Evolutionary conservation across 2,888 invertebrate genomes (phyloP).

Genomic region (Euphydryas editha): DNA sequence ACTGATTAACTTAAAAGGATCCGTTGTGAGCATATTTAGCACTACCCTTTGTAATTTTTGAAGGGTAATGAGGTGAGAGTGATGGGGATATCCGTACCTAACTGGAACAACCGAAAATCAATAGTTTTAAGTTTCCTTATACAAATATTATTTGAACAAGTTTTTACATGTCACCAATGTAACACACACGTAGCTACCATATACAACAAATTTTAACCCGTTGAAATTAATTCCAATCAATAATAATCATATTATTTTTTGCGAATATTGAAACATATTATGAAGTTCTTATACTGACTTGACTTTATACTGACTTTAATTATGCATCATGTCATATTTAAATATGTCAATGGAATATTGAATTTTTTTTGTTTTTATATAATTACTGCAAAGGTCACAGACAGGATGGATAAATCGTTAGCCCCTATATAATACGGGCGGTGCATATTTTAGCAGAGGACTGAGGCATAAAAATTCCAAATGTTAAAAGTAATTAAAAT

Average conservation of each 20-base stretch:
- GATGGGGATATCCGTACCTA: conserved; percentile 10
- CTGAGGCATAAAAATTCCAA: conserved; percentile 25
- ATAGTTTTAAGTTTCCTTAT: background rate
- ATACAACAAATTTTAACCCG: no score
- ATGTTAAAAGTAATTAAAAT: conserved; percentile 26
- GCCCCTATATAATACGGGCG: conserved; percentile 36
- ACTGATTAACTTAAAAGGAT: conserved; percentile 54
- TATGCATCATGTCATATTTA: background rate
- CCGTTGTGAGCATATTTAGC: conserved; percentile 35
- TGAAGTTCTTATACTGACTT: no score
- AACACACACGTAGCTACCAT: no score
- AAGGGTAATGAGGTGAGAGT: conserved; percentile 42
- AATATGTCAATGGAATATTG: background rate
- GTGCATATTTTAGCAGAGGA: conserved; percentile 27
- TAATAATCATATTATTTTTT: no score
- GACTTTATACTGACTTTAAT: background rate
- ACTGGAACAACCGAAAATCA: background rate
- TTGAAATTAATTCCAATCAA: no score
- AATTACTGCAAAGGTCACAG: conserved; percentile 32
- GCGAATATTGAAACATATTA: no score
- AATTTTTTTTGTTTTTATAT: conserved; percentile 13
- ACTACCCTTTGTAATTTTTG: conserved; percentile 42
- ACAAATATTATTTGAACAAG: no score
- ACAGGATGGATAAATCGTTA: conserved; percentile 34
- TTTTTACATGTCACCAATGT: no score